Conservation (phyloP, 1,140 invertebrate species). For the Colletes latitarsis region DNA sequence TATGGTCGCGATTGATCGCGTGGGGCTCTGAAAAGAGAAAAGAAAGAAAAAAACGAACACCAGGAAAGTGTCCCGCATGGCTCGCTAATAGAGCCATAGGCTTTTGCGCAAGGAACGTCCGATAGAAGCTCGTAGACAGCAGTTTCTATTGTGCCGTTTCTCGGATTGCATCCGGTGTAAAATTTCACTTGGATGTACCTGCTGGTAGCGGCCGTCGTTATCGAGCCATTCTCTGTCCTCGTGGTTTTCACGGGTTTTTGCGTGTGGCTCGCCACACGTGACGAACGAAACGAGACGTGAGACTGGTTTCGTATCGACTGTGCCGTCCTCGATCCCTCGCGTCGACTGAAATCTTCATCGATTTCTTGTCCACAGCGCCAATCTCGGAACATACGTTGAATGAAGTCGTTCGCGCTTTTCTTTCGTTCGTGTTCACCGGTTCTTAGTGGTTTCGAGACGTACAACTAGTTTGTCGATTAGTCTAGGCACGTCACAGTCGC, state of each 20-base stretch:
- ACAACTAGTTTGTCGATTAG: neutral
- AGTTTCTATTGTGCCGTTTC: constrained; percentile 49
- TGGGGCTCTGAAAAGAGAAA: constrained; percentile 3
- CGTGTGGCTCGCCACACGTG: constrained; percentile 48
- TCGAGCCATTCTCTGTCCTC: constrained; percentile 20
- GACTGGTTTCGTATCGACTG: constrained; percentile 17
- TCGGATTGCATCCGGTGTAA: constrained; percentile 50
- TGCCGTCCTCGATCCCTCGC: neutral
- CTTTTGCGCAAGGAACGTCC: constrained; percentile 32
- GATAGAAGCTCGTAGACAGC: constrained; percentile 13
- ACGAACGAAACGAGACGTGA: constrained; percentile 6
- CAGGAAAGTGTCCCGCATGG: constrained; percentile 59
- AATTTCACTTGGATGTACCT: constrained; percentile 49
- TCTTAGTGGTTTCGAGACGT: neutral
- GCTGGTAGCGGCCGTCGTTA: constrained; percentile 38
- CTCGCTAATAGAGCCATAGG: constrained; percentile 29
- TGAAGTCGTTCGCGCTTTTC: neutral
- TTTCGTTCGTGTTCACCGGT: neutral
- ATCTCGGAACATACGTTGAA: neutral
- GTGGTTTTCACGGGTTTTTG: constrained; percentile 48
- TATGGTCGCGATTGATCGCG: constrained; percentile 38
- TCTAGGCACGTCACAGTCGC: no score
- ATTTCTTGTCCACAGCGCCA: neutral
- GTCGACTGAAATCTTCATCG: constrained; percentile 11
- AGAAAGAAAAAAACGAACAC: neutral